Base-by-base conservation (phyloP, 2,888 invertebrate genomes). In the Podotricha telesiphe region DNA sequence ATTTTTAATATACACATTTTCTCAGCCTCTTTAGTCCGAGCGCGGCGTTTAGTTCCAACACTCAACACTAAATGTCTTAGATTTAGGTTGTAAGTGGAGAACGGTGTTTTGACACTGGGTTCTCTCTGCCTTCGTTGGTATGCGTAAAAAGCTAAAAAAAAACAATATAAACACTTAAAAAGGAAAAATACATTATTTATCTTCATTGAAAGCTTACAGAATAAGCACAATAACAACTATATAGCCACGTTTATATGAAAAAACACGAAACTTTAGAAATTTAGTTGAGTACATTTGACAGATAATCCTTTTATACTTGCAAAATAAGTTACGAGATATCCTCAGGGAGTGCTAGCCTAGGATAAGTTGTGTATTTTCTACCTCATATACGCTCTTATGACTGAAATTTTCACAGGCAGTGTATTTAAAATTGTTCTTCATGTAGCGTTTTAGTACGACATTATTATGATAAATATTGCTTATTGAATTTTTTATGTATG, bases 281-380 rank as follows among this genome's bases (percentile, higher is more conserved):
- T 34, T 34, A 34, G 55, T 55, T 34, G 17, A 17, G 17, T 34
- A 55, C 17, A 34, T 55, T 55, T 55, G 34, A 55, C 17, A 55
- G 55, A 37, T 55, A 3, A 37, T 6, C 55, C 34, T 19, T 19
- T 34, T 28, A 17, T 47, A 47, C 19, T 48, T 34, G 13, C 48
- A 48, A 48, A 48, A 48, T 48, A 62, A 47, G 13, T 62, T 48
- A 48, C 48, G 8, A 59, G 22, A 58, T 40, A 42, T 7, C 62
- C 48, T 37, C 13, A 37, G 62, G 48, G 62, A 62, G 19, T 62
- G 28, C 48, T 62, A 34, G 37, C 19, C 48, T 37, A 48, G 62
- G 19, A 47, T 37, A 62, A 47, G 37, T 34, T 48, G 37, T 37
- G 15, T 34, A 48, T 48, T 62, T 34, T 62, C 48, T 17, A 59